Evolutionary conservation across 2,888 invertebrate genomes (phyloP).

Genomic region (Choreutis nemorana): DNA sequence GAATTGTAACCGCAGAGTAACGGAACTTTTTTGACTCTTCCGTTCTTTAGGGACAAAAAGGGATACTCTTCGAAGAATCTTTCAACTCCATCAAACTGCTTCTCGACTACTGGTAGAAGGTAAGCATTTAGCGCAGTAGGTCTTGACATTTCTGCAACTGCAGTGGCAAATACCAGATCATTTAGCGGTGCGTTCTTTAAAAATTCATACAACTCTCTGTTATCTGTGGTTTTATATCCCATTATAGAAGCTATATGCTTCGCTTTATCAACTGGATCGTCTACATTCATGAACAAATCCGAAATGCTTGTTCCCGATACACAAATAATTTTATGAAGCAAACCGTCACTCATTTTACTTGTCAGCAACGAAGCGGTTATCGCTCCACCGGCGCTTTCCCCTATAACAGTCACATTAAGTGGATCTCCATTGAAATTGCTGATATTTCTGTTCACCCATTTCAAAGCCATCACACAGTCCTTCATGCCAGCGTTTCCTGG

Average conservation of each 20-base stretch:
- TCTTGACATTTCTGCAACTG: conserved; percentile 23
- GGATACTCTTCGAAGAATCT: conserved; percentile 33
- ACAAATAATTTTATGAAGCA: conserved; percentile 35
- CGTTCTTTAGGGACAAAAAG: conserved; percentile 19
- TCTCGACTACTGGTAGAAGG: conserved; percentile 39
- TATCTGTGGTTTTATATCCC: conserved; percentile 24
- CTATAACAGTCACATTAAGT: conserved; percentile 35
- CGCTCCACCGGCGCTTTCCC: conserved; percentile 46
- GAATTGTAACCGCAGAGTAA: conserved; percentile 26
- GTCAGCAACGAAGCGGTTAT: conserved; percentile 27
- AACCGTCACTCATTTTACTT: conserved; percentile 31
- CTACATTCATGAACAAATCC: conserved; percentile 32
- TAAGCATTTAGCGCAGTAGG: conserved; percentile 24
- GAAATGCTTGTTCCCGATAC: conserved; percentile 36
- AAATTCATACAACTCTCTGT: conserved; percentile 23
- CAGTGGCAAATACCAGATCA: conserved; percentile 31
- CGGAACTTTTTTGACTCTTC: conserved; percentile 31
- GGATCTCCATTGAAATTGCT: conserved; percentile 35
- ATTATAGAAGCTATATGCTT: conserved; percentile 24
- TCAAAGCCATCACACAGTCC: conserved; percentile 38
- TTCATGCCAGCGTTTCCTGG: conserved; percentile 49
- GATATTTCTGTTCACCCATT: conserved; percentile 46
- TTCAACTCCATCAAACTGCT: conserved; percentile 28
- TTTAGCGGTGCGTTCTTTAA: conserved; percentile 25
- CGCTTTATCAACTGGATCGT: conserved; percentile 34